phyloP scores from a whole-genome alignment of 2,113 vertebrate genomes.

The Pycnonotus jocosus region DNA sequence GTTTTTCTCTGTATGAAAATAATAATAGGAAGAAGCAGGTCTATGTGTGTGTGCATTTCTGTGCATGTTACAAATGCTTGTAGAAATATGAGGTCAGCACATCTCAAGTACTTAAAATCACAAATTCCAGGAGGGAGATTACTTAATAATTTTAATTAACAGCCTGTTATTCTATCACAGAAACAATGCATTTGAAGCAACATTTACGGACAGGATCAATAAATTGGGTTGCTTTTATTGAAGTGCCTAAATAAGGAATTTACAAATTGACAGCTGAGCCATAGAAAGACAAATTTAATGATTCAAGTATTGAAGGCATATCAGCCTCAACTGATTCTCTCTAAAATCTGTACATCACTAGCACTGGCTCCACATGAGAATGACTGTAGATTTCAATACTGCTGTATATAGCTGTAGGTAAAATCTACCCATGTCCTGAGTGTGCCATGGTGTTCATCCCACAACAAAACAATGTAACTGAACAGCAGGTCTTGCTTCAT shows the following conservation, averaged over 20 bases:
- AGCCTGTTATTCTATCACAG: neutral
- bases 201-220: neutral
- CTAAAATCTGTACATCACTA: neutral
- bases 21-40: neutral
- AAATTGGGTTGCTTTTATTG: neutral
- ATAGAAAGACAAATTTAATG: neutral
- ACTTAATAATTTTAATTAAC: neutral
- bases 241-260: neutral
- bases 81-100: neutral
- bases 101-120: neutral
- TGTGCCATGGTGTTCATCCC: neutral
- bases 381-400: neutral
- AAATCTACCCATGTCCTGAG: neutral
- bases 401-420: neutral
- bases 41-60: neutral
- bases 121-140: neutral
- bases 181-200: neutral
- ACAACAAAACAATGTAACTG: neutral
- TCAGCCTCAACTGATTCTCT: neutral
- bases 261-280: neutral
- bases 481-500: neutral
- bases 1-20: neutral
- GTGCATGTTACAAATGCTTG: accelerated
- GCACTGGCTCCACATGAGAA: neutral
- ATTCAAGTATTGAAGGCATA: neutral